Conservation (phyloP, 2,113 vertebrate genomes). For the Macrotus californicus region DNA sequence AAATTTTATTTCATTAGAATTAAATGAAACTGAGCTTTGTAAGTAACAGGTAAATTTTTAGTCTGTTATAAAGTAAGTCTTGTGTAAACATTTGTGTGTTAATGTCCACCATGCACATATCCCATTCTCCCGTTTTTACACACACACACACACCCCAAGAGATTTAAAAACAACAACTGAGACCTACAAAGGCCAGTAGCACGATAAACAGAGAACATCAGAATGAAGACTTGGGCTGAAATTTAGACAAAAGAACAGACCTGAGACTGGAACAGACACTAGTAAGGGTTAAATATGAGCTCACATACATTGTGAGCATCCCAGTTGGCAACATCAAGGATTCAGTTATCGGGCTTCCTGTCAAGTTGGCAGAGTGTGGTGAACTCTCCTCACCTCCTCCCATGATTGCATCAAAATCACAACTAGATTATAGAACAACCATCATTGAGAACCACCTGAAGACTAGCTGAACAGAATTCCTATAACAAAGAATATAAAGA, state of each 20-base stretch:
- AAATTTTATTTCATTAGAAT: not conserved
- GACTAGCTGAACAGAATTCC: not conserved
- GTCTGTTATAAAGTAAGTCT: not conserved
- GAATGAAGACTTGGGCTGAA: not conserved
- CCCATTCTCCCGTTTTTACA: not conserved
- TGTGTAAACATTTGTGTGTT: not conserved
- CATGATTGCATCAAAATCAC: not conserved
- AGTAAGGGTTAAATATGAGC: not conserved
- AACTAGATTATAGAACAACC: not conserved
- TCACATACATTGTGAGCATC: not conserved
- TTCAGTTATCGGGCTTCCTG: not conserved
- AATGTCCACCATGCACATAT: not conserved
- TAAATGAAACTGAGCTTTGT: conserved; percentile 2
- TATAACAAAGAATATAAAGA: not conserved
- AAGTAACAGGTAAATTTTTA: not conserved
- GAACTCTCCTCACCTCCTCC: not conserved
- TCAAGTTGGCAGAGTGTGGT: not conserved
- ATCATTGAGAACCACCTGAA: not conserved
- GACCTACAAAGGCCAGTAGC: not conserved
- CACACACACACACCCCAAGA: not conserved
- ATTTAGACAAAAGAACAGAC: not conserved
- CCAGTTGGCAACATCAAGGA: not conserved
- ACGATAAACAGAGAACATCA: not conserved
- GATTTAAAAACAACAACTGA: not conserved
- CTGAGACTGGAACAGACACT: not conserved